Base-by-base conservation (phyloP, 2,113 vertebrate genomes). In the Poeciliopsis turrubarensis region DNA sequence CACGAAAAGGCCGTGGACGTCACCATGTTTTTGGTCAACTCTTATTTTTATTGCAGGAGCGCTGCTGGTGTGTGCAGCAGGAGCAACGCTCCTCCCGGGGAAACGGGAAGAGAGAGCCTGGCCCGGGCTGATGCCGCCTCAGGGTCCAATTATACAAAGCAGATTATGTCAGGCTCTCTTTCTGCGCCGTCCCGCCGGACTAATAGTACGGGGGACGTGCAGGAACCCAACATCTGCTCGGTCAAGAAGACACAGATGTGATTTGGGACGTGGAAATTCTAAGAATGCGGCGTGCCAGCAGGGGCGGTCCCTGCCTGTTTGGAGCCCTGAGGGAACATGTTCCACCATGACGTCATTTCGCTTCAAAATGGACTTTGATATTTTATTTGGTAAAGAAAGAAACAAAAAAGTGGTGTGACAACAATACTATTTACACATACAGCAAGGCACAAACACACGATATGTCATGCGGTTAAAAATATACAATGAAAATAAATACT, bases 71-170 rank as follows among this genome's bases (percentile, higher is more conserved):
- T 57, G 54, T 22, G 37, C 70, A 71, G 70, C 70, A 60, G n/a
- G 14, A 71, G 32, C 57, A 29, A 10, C 7, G 29, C n/a, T 19
- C 70, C 39, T 34, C 19, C 62, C n/a, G n/a, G 70, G 57, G 54
- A 60, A 27, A 26, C 26, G 27, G n/a, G 15, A 30, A 34, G 34
- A 34, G 34, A 71, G 34, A 62, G 70, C 57, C 29, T 34, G 13
- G 34, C 32, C 29, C 26, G 57, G 10, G 25, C 70, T 62, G 57
- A 71, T 71, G 34, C 57, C 61, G 69, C 57, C 69, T 61, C 57
- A 7, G 69, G 57, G 70, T 29, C 57, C 60, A 60, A 71, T 71
- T 71, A 71, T 62, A 70, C 22, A 54, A 70, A 54, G 60, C n/a
- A 71, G 70, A 60, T 60, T 72, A 34, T 37, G 37, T 37, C 70